phyloP scores from a whole-genome alignment of 2,888 invertebrate species.

The Ceriagrion tenellum region DNA sequence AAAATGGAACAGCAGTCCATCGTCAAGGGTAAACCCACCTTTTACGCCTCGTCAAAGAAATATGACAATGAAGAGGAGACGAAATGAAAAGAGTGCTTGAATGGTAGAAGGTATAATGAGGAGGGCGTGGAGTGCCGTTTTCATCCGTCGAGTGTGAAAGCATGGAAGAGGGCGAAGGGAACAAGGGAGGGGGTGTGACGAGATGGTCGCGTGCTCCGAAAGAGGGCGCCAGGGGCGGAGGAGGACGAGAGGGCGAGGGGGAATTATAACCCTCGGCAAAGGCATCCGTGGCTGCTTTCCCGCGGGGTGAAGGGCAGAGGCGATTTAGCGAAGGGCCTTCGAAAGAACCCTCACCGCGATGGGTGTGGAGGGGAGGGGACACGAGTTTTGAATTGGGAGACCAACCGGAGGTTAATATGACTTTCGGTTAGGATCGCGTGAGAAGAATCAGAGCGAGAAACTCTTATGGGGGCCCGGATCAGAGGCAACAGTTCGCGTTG shows the following conservation, averaged over 20 bases:
- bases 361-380: no score
- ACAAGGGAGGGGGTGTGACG: background rate
- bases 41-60: no score
- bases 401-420: background rate
- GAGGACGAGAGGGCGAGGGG: background rate
- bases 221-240: background rate
- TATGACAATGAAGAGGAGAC: no score
- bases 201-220: background rate
- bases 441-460: slow-evolving; percentile 32
- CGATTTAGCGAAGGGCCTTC: background rate
- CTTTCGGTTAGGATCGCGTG: slow-evolving; percentile 22
- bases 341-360: background rate
- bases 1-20: no score
- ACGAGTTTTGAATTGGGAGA: background rate
- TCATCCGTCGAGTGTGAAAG: background rate
- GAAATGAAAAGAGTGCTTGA: no score
- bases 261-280: background rate
- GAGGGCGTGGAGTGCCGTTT: background rate
- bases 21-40: no score
- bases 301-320: background rate
- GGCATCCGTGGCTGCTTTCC: background rate
- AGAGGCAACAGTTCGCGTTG: no score
- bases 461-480: no score
- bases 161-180: background rate
- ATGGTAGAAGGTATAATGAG: background rate